Conservation (phyloP, 2,888 invertebrate genomes). For the Aphidoletes aphidimyza region DNA sequence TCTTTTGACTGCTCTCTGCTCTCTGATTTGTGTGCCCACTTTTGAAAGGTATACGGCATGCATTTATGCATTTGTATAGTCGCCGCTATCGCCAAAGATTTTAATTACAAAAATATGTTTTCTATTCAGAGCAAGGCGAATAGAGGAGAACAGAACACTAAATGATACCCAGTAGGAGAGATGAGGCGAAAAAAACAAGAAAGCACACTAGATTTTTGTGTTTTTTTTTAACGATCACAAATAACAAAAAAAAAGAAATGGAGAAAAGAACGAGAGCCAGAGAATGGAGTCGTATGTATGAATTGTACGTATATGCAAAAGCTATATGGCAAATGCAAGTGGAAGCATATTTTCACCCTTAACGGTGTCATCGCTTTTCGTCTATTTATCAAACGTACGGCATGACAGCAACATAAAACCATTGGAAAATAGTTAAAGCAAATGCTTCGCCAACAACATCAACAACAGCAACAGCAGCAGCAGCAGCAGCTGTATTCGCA, state of each 20-base stretch:
- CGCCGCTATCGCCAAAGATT: constrained; percentile 31
- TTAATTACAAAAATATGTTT: constrained; percentile 51
- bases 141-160: background rate
- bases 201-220: background rate
- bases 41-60: constrained; percentile 28
- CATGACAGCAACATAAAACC: constrained; percentile 41
- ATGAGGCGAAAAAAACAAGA: background rate
- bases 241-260: background rate
- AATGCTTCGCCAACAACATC: constrained; percentile 21
- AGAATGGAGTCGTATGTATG: too few species aligned
- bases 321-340: background rate
- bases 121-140: constrained; percentile 28
- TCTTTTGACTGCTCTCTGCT: background rate
- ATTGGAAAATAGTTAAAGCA: background rate
- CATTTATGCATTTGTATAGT: constrained; percentile 36
- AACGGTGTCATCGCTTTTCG: constrained; percentile 37
- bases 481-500: background rate
- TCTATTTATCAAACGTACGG: constrained; percentile 27
- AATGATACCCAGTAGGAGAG: background rate
- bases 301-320: background rate
- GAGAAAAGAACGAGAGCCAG: too few species aligned
- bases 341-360: background rate
- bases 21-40: constrained; percentile 30
- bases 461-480: background rate
- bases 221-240: background rate